phyloP scores from a whole-genome alignment of 2,888 invertebrate species.

The Agrilus cyanescens region DNA sequence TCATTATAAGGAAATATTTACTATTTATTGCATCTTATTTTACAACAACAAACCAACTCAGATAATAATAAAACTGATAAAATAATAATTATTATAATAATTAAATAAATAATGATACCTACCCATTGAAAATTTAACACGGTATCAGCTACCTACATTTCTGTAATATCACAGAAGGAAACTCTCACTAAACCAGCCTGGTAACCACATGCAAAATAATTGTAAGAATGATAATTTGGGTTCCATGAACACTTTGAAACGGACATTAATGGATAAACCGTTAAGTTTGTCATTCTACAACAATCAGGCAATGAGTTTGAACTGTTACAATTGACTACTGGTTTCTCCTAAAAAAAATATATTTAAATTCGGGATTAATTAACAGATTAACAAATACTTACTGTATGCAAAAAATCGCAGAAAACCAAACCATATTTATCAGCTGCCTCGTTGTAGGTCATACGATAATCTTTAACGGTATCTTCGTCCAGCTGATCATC shows the following conservation, averaged over 20 bases:
- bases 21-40: too few species aligned
- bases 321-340: not conserved
- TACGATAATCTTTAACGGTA: slow-evolving; percentile 29
- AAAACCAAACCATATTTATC: slow-evolving; percentile 40
- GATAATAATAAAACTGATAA: not conserved
- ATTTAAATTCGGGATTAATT: not conserved
- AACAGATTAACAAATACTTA: not conserved
- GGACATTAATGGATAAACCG: slow-evolving; percentile 25
- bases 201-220: slow-evolving; percentile 35
- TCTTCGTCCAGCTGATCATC: slow-evolving; percentile 29
- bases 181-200: slow-evolving; percentile 38
- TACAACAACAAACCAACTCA: too few species aligned
- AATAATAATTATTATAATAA: not conserved
- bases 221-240: slow-evolving; percentile 34
- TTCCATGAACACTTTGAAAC: slow-evolving; percentile 35
- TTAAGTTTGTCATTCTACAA: slow-evolving; percentile 1
- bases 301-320: not conserved
- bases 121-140: slow-evolving; percentile 3
- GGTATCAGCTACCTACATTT: slow-evolving; percentile 11
- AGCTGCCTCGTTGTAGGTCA: slow-evolving; percentile 37
- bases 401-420: slow-evolving; percentile 20
- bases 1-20: too few species aligned
- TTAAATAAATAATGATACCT: not conserved
- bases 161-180: slow-evolving; percentile 24
- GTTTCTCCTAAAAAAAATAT: too few species aligned